Base-by-base conservation (phyloP, 2,888 invertebrate species). In the Yponomeuta malinellus region DNA sequence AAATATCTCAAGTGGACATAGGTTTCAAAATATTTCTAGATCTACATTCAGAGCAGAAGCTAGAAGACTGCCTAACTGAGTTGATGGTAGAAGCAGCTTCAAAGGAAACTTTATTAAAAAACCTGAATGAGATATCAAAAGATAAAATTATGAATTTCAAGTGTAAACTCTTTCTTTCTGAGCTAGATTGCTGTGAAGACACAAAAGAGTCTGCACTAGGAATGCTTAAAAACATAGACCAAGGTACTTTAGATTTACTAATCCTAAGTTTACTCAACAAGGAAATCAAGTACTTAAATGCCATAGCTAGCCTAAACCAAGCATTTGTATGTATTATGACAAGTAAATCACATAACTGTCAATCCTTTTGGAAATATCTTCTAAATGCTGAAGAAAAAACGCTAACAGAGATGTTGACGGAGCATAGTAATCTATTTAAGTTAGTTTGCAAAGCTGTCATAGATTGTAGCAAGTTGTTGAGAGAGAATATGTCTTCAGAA, bases 11-110 rank as follows among this genome's bases (percentile, higher is more conserved):
- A 75, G 76, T 91, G 77, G 89, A 90, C 75, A 29, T 78, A 1
- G 82, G 83, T 12, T 83, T 90, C 71, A 83, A 76, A 73, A 68
- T 87, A 64, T 91, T 88, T 75, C 70, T 87, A 33, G 78, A 88
- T 72, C 31, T 86, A 64, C 90, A 83, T 75, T 78, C 84, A 70
- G 84, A 86, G 71, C 78, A 81, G 0, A 85, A 82, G 75, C 75
- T 92, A 69, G 86, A 87, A 71, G 74, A 74, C 2, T 86, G 78
- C 76, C 78, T 92, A 52, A 77, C 86, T 10, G 85, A 88, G 65
- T 74, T 90, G 1, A 86, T 92, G 80, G 67, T 89, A 59, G 89
- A 90, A 77, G 78, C 85, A 2, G 88, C 90, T 23, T 92, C 91
- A 0, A 86, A 85, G 73, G 82, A 88, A 33, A 86, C 84, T 4